phyloP scores from a whole-genome alignment of 2,113 vertebrate genomes.

The rat (Rattus norvegicus) region GRCr8 NC_086024.1:75681001-75681500 shows the following conservation, averaged over 20 bases:
- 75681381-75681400: background rate
- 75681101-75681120: background rate
- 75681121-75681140: slow-evolving; percentile 41
- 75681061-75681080: background rate
- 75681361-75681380: background rate
- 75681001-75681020: slow-evolving; percentile 37
- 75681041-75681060: slow-evolving; percentile 8
- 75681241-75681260: background rate
- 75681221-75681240: background rate
- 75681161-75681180: slow-evolving; percentile 44
- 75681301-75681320: background rate
- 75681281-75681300: slow-evolving; percentile 33
- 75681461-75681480: slow-evolving; percentile 34
- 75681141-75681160: slow-evolving; percentile 32
- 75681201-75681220: background rate
- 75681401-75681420: background rate
- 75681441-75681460: slow-evolving; percentile 52
- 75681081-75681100: background rate
- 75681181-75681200: background rate
- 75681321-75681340: background rate
- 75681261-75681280: background rate
- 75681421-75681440: slow-evolving; percentile 41
- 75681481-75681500: slow-evolving; percentile 21
- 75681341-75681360: background rate
- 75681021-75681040: background rate